Base-by-base conservation (phyloP, 2,888 invertebrate genomes). In the Dasysyrphus tricinctus region DNA sequence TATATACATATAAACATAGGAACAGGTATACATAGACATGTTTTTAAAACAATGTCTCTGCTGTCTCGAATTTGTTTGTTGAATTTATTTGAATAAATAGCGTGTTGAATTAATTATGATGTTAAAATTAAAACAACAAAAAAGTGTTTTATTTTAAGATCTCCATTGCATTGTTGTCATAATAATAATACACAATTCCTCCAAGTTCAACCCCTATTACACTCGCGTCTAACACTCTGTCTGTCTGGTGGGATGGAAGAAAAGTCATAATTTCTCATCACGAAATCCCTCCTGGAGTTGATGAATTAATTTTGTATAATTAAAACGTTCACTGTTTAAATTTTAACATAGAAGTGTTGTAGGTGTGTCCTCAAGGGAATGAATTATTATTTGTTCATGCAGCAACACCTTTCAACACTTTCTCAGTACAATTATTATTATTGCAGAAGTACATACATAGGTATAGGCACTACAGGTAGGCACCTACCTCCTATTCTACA, bases 261-360 rank as follows among this genome's bases (percentile, higher is more conserved):
- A 57, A 57, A 57, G 32, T 65, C 65, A 47, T 65, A 65, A 47
- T 65, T 47, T 47, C 47, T 47, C 65, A 65, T 65, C 65, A 65
- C 32, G 65, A 65, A 65, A 29, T 32, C 44, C 65, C 69, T 42
- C 39, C 54, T 24, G 69, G 51, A 70, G 69, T 70, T 54, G 69
- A 70, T 39, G 69, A 70, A 70, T 70, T 70, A 70, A 70, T 70
- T 70, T 70, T 70, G 69, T 39, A 70, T 70, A 70, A 70, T 70
- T 70, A 70, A 37, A 70, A 39, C 54, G 37, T 56, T 70, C 37
- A 70, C 24, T 70, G 54, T 65, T 65, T 24, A 65, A 47, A 65
- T 65, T 47, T 65, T 16, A 65, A 29, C 24, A 42, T 8, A 14
- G 54, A 39, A 29, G 39, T 9, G 14, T 29, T 47, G 16, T 47